Evolutionary conservation across 1,140 invertebrate genomes (phyloP), one percentile per base, ranked within the genome.

Genomic region (Lordiphosa stackelbergi): DNA sequence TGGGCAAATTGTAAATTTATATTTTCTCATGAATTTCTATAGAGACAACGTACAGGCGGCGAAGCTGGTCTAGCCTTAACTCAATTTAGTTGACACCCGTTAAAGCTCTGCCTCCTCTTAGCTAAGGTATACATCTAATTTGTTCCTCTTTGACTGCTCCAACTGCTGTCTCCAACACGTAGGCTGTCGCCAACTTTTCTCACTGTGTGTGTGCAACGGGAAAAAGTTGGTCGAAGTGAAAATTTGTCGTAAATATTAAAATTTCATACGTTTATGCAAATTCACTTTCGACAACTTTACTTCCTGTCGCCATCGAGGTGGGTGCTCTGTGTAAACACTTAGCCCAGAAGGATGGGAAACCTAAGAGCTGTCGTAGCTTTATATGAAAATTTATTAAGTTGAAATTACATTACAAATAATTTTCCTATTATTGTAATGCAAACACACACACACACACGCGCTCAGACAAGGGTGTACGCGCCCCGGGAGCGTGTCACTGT

Each of bases 241-340:
- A 79, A 74, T 79, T 79, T 79, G 74, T 79, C 74, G 74, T 79
- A 79, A 81, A 79, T 79, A 79, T 79, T 79, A 81, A 81, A 75
- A 79, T 81, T 75, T 79, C 71, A 81, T 79, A 79, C 75, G 75
- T 75, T 79, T 81, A 81, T 75, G 75, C 71, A 79, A 81, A 79
- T 79, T 81, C 69, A 81, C 62, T 79, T 79, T 74, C 59, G 66
- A 75, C 71, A 71, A 72, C 71, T 19, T 19, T 19, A 19, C 19
- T 19, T 19, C 19, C 19, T 19, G 19, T 19, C 19, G 19, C 19
- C 19, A 19, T 19, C 24, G 6, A 28, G 24, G 24, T 37, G 19
- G 10, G 8, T 38, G 9, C 48, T 51, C 53, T 68, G 47, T 60
- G 60, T 66, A 69, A 65, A 66, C 66, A 66, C 62, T 69, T 69